Conservation (phyloP, 2,888 invertebrate genomes). For the Junonia oenone region DNA sequence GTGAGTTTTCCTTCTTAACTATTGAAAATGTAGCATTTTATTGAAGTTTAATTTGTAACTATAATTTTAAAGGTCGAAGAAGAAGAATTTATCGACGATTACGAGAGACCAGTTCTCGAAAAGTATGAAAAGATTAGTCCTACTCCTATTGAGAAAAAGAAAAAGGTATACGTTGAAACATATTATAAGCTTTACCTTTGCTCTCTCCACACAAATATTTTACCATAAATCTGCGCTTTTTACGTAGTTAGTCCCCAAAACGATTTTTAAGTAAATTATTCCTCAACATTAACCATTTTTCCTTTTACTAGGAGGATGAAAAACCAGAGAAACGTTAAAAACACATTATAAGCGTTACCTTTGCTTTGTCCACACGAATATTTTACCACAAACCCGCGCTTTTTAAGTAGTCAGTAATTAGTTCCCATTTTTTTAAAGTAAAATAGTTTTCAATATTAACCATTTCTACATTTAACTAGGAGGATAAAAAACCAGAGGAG, state of each 20-base stretch:
- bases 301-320: no score
- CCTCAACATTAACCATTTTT: no score
- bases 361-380: no score
- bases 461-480: slow-evolving; percentile 30
- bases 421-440: no score
- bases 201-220: background rate
- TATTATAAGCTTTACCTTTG: slow-evolving; percentile 11
- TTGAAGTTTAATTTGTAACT: background rate
- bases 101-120: slow-evolving; percentile 86
- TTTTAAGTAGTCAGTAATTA: no score
- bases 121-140: slow-evolving; percentile 82
- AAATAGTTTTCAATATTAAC: no score
- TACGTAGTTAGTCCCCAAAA: no score
- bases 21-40: background rate
- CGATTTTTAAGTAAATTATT: no score
- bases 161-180: slow-evolving; percentile 55
- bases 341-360: no score
- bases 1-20: background rate
- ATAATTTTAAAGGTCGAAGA: slow-evolving; percentile 55
- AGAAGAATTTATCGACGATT: slow-evolving; percentile 82
- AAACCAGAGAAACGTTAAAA: no score
- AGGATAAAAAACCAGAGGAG: slow-evolving; percentile 36
- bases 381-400: no score
- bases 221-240: background rate
- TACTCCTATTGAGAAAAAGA: slow-evolving; percentile 72